Base-by-base conservation (phyloP, 1,140 invertebrate genomes). In the Elymnias hypermnestra region DNA sequence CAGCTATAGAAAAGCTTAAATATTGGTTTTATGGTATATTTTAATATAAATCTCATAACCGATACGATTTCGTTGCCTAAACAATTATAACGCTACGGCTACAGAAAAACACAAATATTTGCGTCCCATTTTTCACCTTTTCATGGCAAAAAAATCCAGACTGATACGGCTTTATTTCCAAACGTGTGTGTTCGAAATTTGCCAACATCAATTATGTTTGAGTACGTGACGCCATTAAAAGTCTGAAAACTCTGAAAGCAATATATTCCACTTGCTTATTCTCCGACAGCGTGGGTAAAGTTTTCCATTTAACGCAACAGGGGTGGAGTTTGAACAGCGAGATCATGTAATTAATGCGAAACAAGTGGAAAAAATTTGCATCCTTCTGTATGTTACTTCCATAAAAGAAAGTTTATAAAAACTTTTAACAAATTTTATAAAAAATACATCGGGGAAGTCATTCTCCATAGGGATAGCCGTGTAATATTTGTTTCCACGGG, bases 151-250 rank as follows among this genome's bases (percentile, higher is more conserved):
- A 13, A 12, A 29, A 29, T 29, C 10, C 6, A 29, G 26, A 29
- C 9, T 28, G 25, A 28, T 12, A 10, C 10, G 4, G 26, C 26
- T 12, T 29, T 10, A 29, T 29, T 29, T 9, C n/a, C 6, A 5
- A 15, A 14, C 13, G 14, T 33, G 15, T 8, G 15, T 33, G 29
- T 21, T 23, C 45, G 25, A 48, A 47, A 38, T 40, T 26, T 48
- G 21, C 10, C 28, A 40, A 40, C 45, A 35, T 40, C 45, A 48
- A 48, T 48, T 41, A 33, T 28, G 25, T 25, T n/a, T 25, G 19
- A 48, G 37, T 23, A 47, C 45, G 45, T 48, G 45, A 48, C 37
- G 15, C 37, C 28, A 48, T 48, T 48, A 48, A 48, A 48, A 48
- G 45, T 48, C 29, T 41, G 46, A 41, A 48, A 48, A 48, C 37